These are phyloP conservation scores for Heteromormyrus szaboi DNA, from an alignment of 2,797 vertebrate genomes.

Conservation along the genomic window DNA sequence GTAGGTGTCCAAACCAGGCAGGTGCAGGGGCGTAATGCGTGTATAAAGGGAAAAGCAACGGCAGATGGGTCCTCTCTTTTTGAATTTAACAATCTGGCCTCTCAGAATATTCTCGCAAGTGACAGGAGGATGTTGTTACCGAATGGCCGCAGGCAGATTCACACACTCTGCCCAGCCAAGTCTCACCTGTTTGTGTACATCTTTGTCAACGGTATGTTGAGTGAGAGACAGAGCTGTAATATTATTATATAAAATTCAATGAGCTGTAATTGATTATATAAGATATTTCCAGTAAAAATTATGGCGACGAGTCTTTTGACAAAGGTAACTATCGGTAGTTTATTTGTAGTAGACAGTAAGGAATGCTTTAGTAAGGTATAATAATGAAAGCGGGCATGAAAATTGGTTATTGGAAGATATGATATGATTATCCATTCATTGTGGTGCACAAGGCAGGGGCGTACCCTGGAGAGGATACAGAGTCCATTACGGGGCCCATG, in stretches of 20 bases:
- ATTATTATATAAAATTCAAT: neutral
- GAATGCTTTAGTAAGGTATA: neutral
- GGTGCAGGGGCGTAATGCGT: slow-evolving; percentile 1
- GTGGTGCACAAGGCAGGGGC: neutral
- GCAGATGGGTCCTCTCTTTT: slow-evolving; percentile 4
- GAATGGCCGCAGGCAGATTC: neutral
- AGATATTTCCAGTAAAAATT: neutral
- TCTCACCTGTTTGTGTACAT: slow-evolving; percentile 12
- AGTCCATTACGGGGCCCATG: neutral
- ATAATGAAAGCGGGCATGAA: neutral
- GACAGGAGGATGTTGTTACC: neutral
- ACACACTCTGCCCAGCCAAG: neutral
- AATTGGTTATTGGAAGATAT: neutral
- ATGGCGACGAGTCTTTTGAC: neutral
- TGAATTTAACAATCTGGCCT: neutral
- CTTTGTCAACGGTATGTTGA: neutral
- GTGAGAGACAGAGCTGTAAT: neutral
- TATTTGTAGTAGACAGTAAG: neutral
- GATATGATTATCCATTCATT: neutral
- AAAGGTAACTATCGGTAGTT: neutral
- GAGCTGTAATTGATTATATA: slow-evolving; percentile 1
- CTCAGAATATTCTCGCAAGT: neutral
- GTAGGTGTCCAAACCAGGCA: neutral
- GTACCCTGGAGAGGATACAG: neutral
- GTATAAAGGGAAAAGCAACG: neutral